Conservation (phyloP, 2,113 vertebrate genomes). For the Peromyscus maniculatus region DNA sequence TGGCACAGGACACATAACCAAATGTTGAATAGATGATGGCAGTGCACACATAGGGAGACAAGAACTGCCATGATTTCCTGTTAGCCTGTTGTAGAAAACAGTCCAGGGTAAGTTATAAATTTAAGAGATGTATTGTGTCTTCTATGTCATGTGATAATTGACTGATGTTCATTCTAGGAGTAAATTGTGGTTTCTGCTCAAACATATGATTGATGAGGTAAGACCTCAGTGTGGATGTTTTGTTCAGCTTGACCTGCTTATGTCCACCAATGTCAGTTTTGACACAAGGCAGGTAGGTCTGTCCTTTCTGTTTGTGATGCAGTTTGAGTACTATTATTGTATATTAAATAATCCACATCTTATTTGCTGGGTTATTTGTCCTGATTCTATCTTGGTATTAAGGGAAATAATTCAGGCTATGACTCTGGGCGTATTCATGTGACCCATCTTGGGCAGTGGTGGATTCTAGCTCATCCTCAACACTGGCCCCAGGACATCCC, state of each 20-base stretch:
- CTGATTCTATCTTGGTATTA: background rate
- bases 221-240: background rate
- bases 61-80: background rate
- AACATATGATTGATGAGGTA: background rate
- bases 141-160: background rate
- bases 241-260: background rate
- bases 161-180: background rate
- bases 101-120: background rate
- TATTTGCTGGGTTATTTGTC: background rate
- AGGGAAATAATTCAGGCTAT: background rate
- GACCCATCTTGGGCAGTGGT: background rate
- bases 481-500: background rate
- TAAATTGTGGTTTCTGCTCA: background rate
- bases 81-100: background rate
- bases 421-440: background rate
- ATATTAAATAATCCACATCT: background rate
- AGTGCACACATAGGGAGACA: background rate
- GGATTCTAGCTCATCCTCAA: background rate
- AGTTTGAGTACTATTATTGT: background rate
- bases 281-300: background rate
- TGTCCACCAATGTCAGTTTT: background rate
- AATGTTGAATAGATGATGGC: background rate
- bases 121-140: background rate
- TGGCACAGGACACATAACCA: background rate
- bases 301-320: background rate